Base-by-base conservation (phyloP, 1,140 invertebrate species). In the Aplysia californica region DNA sequence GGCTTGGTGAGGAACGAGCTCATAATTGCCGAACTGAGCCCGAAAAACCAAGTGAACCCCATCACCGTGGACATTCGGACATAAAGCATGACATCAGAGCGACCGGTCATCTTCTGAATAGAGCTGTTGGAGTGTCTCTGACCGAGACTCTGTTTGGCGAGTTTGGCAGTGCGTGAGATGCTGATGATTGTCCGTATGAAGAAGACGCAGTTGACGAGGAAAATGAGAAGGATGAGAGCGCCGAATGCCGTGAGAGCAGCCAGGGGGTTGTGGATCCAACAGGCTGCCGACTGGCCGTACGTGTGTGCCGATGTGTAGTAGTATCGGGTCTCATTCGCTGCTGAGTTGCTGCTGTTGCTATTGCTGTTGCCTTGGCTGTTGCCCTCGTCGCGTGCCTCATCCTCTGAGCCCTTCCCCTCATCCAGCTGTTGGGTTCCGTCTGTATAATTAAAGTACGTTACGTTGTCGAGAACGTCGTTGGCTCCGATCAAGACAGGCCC, bases 81-180 rank as follows among this genome's bases (percentile, higher is more conserved):
- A 83, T 93, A 93, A 21, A 93, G 85, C 70, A 91, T 90, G 73
- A 91, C 89, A 81, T 92, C 89, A 50, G 86, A 82, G 39, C 88
- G 83, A 5, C 76, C 89, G 26, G 85, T 79, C 38, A 81, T 59
- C 35, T 79, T 82, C 29, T 80, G 80, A 3, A 78, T 6, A 0
- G 85, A 85, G 1, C 81, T 80, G 26, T 65, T 74, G 36, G 70
- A 68, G 55, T 59, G 26, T 29, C 35, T 33, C n/a, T 71, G 80
- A 56, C 69, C 80, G 44, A 82, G 75, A 83, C 84, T 81, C 64
- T 58, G 41, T 41, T 80, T 77, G 5, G 81, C 73, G 2, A 79
- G 75, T 71, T 79, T 80, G 15, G 77, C 79, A 29, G 91, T 91
- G 18, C 89, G 89, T 82, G 88, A 67, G 69, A 93, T 92, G 86